phyloP scores from a whole-genome alignment of 2,113 vertebrate genomes.

The Pongo abelii region DNA sequence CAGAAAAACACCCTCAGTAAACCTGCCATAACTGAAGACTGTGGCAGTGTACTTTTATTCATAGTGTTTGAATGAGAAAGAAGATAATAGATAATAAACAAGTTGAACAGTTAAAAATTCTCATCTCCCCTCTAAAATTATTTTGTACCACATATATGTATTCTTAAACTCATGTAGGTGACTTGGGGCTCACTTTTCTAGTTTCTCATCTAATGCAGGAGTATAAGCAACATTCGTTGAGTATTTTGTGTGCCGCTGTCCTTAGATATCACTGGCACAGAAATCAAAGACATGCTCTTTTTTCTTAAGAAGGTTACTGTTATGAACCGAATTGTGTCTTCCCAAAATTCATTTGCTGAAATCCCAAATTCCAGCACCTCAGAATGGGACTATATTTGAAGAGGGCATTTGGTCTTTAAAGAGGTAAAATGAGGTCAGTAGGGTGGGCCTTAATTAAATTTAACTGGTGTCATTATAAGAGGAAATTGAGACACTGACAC shows the following conservation, averaged over 20 bases:
- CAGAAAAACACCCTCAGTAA: not conserved
- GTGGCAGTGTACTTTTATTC: not conserved
- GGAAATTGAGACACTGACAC: not conserved
- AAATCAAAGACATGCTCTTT: not conserved
- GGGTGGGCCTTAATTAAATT: not conserved
- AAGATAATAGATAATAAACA: not conserved
- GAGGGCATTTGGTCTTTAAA: not conserved
- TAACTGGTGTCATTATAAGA: not conserved
- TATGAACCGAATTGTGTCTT: not conserved
- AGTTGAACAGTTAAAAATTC: not conserved
- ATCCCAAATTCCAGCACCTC: not conserved
- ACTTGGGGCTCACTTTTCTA: not conserved
- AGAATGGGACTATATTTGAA: not conserved
- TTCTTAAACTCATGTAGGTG: not conserved
- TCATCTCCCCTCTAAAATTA: not conserved
- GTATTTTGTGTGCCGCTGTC: not conserved
- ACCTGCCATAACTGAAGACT: not conserved
- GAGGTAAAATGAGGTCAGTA: not conserved
- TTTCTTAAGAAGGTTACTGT: not conserved
- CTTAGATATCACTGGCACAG: not conserved
- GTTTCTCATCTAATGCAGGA: not conserved
- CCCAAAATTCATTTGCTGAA: not conserved
- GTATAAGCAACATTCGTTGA: not conserved
- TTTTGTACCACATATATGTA: not conserved
- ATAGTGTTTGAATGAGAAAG: not conserved